These are phyloP conservation scores for Syritta pipiens DNA, from an alignment of 2,888 invertebrate species.

Conservation along the genomic window DNA sequence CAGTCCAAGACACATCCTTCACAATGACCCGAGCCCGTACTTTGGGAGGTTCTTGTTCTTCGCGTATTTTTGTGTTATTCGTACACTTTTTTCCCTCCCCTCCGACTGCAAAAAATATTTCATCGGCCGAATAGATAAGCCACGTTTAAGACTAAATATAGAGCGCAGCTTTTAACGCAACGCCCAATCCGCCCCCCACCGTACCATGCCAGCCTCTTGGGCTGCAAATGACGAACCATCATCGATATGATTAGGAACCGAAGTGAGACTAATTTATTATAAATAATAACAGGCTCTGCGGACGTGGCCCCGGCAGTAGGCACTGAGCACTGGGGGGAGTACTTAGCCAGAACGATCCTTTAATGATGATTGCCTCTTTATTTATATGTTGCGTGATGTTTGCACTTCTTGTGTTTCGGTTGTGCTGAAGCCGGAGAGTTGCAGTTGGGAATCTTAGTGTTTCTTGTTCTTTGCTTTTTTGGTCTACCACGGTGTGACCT, in stretches of 20 bases:
- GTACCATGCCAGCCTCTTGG: too few relatives aligned
- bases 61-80: too few relatives aligned
- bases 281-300: constrained; percentile 61
- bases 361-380: constrained; percentile 52
- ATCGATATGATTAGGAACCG: constrained; percentile 65
- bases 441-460: too few relatives aligned
- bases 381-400: constrained; percentile 59
- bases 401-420: constrained; percentile 19
- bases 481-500: constrained; percentile 36
- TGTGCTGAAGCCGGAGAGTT: too few relatives aligned
- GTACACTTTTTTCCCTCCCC: constrained; percentile 13
- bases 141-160: constrained; percentile 67
- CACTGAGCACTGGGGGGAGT: not conserved
- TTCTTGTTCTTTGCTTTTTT: too few relatives aligned
- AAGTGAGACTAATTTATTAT: constrained; percentile 66
- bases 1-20: constrained; percentile 32
- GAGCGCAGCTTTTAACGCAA: constrained; percentile 39
- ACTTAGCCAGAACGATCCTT: constrained; percentile 42
- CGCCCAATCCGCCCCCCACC: not conserved
- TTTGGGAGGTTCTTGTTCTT: constrained; percentile 45
- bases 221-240: constrained; percentile 64
- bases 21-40: constrained; percentile 59
- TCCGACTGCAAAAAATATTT: constrained; percentile 60
- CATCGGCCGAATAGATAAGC: constrained; percentile 65
- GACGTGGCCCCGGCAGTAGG: too few relatives aligned